Evolutionary conservation across 92 coral and sea anemone species (phyloP), one percentile per base, ranked within the genome.

Genomic region (Porites divaricata): DNA sequence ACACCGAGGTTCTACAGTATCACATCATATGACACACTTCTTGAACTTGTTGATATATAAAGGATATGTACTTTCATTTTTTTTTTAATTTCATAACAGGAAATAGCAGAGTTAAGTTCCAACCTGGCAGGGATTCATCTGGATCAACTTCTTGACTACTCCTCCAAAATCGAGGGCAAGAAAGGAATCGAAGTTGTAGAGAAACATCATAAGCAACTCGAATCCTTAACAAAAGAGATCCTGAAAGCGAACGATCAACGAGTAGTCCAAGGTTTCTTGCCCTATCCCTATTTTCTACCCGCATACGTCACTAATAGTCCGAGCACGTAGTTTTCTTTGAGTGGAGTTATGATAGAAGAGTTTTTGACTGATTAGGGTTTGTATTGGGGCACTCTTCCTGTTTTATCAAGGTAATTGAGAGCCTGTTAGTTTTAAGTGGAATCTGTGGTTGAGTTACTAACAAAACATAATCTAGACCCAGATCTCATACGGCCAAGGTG

Each of bases 141-240:
- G 81, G 99, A 96, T 76, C 90, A 92, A 23, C 85, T 96, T n/a
- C 87, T 94, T n/a, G 99, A 96, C 69, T 96, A 95, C 83, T 92
- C 77, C 45, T 25, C 87, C 8, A 95, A 95, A 72, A 72, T 96
- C 12, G 90, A 95, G 56, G 99, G 95, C 81, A 41, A 83, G 28
- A 90, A 95, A 83, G 99, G 91, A 28, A 84, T 80, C 24, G 67
- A 49, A 2, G 50, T 92, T 62, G 92, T 91, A 61, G 88, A 88
- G 23, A 86, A 85, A 76, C 91, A 87, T 75, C 83, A 78, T 71
- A 92, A 93, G 12, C 89, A 88, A 41, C 85, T 96, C 24, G 89
- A 89, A 19, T 56, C 54, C 2, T 63, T 96, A 70, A 87, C 75
- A 21, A 83, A 93, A 58, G 69, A 84, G 58, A 89, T 96, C 25